A percentile compares a stretch with the other conserved stretches of the same genome.
Conservation (phyloP, 2,888 invertebrate species). For the Trissolcus brochymenae region DNA sequence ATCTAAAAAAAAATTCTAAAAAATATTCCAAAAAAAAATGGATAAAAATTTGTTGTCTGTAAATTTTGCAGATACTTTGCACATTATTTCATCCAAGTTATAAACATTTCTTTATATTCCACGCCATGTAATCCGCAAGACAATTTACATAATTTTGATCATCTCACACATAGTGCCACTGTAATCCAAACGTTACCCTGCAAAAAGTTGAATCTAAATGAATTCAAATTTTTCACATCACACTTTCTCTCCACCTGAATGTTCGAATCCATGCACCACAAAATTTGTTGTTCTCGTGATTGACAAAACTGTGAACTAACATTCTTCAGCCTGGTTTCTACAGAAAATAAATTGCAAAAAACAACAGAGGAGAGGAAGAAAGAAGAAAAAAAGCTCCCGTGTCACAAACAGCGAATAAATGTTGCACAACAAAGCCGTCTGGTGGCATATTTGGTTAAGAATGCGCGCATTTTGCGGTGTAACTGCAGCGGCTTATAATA, state of each 20-base stretch:
- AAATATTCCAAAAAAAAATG: no score
- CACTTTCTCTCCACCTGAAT: not conserved
- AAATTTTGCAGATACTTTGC: no score
- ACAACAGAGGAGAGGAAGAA: slow-evolving; percentile 7
- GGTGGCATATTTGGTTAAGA: slow-evolving; percentile 30
- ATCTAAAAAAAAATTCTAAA: no score
- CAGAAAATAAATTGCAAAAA: not conserved
- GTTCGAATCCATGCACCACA: not conserved
- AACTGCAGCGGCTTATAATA: slow-evolving; percentile 31
- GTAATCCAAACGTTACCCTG: not conserved
- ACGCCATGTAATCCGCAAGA: no score
- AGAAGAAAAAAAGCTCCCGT: slow-evolving; percentile 12
- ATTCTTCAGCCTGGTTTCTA: not conserved
- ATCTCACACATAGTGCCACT: no score
- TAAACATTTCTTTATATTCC: no score
- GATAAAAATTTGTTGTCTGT: no score
- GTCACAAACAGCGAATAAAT: slow-evolving; percentile 19
- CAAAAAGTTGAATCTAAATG: not conserved
- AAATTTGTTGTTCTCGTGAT: slow-evolving; percentile 14
- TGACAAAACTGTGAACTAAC: slow-evolving; percentile 9
- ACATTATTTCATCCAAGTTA: no score
- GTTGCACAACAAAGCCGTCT: slow-evolving; percentile 17
- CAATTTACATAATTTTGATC: no score
- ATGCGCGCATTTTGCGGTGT: slow-evolving; percentile 30
- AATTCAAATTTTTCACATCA: not conserved